Conservation (phyloP, 2,888 invertebrate genomes). For the Coremacera marginata region DNA sequence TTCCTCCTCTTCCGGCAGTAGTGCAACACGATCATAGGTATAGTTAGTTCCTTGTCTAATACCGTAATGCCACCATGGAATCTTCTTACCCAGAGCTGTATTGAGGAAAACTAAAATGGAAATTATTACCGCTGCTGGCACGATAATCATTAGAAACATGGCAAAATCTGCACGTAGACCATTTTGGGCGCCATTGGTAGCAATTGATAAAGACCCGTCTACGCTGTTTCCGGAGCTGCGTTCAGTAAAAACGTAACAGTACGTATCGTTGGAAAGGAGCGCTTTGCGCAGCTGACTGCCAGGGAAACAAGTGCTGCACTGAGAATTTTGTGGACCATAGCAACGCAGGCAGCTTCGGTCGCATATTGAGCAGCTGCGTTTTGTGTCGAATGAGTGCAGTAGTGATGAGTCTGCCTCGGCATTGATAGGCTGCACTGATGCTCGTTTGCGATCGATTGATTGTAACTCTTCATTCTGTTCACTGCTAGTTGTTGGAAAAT, state of each 20-base stretch:
- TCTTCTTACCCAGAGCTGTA: constrained; percentile 31
- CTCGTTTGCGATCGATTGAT: constrained; percentile 55
- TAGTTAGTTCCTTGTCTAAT: constrained; percentile 36
- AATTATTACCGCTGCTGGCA: constrained; percentile 52
- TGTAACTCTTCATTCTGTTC: constrained; percentile 51
- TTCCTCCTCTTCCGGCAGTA: constrained; percentile 29
- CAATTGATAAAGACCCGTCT: constrained; percentile 37
- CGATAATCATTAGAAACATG: constrained; percentile 51
- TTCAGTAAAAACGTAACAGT: constrained; percentile 63
- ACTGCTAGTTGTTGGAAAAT: background rate
- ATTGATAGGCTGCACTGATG: constrained; percentile 42
- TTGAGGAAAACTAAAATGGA: constrained; percentile 46
- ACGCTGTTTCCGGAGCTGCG: constrained; percentile 60
- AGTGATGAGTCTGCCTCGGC: constrained; percentile 40
- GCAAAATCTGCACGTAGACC: constrained; percentile 18
- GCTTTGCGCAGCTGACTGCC: constrained; percentile 61
- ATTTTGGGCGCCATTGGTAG: constrained; percentile 20
- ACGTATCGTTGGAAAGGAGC: constrained; percentile 58
- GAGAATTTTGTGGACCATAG: constrained; percentile 61
- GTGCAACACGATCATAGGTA: constrained; percentile 39
- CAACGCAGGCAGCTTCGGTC: constrained; percentile 64
- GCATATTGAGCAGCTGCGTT: constrained; percentile 57
- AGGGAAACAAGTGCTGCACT: constrained; percentile 63
- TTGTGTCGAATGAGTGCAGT: constrained; percentile 12
- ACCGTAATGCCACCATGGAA: constrained; percentile 19